Evolutionary conservation across 2,797 vertebrate species (phyloP).

Genomic region (Perodicticus potto): DNA sequence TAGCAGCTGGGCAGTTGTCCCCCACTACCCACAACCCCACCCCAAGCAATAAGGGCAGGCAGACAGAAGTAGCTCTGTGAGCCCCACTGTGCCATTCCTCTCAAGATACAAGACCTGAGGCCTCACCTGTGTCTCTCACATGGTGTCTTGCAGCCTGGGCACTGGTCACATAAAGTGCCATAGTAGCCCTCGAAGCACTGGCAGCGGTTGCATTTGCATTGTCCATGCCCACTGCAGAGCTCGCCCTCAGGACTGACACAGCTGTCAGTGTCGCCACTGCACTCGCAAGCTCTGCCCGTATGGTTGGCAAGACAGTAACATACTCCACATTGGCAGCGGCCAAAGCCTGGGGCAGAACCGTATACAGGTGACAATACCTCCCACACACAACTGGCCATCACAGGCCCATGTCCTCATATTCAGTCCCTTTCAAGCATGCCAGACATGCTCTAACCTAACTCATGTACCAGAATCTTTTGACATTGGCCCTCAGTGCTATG

Average conservation of each 20-base stretch:
- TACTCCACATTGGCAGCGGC: constrained; percentile 86
- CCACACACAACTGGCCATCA: background rate
- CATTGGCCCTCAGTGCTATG: background rate
- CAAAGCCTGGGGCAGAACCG: constrained; percentile 81
- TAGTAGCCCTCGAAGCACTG: constrained; percentile 84
- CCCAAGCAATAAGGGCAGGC: background rate
- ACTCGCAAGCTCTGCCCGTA: constrained; percentile 87
- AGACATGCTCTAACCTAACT: background rate
- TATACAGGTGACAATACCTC: background rate
- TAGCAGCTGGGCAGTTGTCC: background rate
- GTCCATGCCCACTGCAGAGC: constrained; percentile 87
- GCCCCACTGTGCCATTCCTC: background rate
- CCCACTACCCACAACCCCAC: background rate
- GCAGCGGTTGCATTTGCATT: constrained; percentile 89
- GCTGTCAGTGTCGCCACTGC: constrained; percentile 75
- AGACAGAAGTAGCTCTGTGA: background rate
- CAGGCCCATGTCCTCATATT: background rate
- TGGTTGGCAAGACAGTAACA: constrained; percentile 85
- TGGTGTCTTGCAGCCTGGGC: constrained; percentile 70
- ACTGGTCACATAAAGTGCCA: constrained; percentile 84
- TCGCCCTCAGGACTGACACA: constrained; percentile 66
- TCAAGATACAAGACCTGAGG: background rate
- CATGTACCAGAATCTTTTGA: background rate
- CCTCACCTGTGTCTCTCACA: constrained; percentile 86
- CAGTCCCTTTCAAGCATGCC: too few species aligned